Percentiles rank a stretch among this genome's conserved stretches.
phyloP scores from a whole-genome alignment of 2,113 vertebrate species.

The Urocolius indicus region DNA sequence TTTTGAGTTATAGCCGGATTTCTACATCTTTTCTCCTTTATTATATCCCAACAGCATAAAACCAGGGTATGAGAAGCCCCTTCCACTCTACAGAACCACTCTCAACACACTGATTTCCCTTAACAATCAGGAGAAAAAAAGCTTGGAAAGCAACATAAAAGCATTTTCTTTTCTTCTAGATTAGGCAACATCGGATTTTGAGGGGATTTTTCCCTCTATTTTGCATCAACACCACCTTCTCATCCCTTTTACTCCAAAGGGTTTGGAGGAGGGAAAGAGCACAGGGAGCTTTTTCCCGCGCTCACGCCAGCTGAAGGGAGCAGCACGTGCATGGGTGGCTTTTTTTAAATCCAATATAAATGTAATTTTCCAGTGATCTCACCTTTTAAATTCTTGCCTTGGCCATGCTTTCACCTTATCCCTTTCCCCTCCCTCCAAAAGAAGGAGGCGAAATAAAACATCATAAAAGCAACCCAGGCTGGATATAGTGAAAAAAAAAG shows the following conservation, averaged over 20 bases:
- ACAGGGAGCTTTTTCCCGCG: fast-evolving
- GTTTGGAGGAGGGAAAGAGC: not conserved
- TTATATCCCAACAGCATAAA: not conserved
- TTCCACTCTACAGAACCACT: not conserved
- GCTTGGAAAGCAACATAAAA: not conserved
- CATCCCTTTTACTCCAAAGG: not conserved
- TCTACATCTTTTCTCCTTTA: not conserved
- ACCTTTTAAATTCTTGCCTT: not conserved
- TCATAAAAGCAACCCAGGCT: not conserved
- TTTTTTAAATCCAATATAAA: not conserved
- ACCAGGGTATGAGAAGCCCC: not conserved
- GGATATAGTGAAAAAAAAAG: no score
- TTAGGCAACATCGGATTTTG: not conserved
- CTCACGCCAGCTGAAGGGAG: not conserved
- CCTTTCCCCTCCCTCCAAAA: no score
- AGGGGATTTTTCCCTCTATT: not conserved
- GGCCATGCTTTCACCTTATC: not conserved
- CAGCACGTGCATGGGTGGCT: not conserved
- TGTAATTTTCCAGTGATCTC: not conserved
- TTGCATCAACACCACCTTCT: not conserved
- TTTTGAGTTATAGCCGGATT: not conserved
- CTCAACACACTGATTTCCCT: not conserved
- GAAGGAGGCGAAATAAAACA: no score
- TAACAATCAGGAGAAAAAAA: fast-evolving
- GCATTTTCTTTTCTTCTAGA: fast-evolving